Percentiles rank a stretch among this genome's conserved stretches.
These are phyloP conservation scores for Cerceris ruficornis DNA, from an alignment of 2,888 invertebrate genomes.

Conservation along the genomic window DNA sequence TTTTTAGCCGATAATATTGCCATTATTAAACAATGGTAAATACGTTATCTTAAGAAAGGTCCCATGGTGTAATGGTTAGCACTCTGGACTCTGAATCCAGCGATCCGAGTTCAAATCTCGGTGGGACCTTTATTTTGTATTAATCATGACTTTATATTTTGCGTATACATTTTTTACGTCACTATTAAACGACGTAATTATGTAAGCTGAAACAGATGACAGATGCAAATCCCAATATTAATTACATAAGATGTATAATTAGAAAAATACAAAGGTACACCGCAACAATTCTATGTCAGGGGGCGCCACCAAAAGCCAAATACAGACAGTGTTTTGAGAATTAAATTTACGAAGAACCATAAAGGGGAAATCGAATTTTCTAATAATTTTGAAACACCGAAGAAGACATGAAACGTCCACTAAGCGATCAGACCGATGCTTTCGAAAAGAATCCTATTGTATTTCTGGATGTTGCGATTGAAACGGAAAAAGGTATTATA, in stretches of 20 bases:
- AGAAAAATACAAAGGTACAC: neutral
- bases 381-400: neutral
- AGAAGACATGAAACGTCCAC: slow-evolving; percentile 64
- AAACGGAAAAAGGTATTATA: slow-evolving; percentile 86
- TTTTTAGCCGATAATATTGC: neutral
- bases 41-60: slow-evolving; percentile 76
- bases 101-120: slow-evolving; percentile 92
- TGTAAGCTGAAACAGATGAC: no score
- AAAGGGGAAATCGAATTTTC: neutral
- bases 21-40: no score
- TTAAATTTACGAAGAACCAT: neutral
- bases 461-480: slow-evolving; percentile 88
- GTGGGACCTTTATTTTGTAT: slow-evolving; percentile 84
- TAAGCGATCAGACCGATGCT: slow-evolving; percentile 49
- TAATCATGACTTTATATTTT: neutral
- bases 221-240: neutral
- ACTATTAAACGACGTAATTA: neutral
- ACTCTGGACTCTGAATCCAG: slow-evolving; percentile 92
- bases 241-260: neutral
- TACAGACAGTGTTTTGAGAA: neutral
- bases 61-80: slow-evolving; percentile 91
- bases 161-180: neutral
- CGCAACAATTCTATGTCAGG: neutral
- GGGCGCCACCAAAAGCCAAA: neutral
- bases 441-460: slow-evolving; percentile 85